Conservation (phyloP, 2,888 invertebrate genomes). For the Megamerina dolium region DNA sequence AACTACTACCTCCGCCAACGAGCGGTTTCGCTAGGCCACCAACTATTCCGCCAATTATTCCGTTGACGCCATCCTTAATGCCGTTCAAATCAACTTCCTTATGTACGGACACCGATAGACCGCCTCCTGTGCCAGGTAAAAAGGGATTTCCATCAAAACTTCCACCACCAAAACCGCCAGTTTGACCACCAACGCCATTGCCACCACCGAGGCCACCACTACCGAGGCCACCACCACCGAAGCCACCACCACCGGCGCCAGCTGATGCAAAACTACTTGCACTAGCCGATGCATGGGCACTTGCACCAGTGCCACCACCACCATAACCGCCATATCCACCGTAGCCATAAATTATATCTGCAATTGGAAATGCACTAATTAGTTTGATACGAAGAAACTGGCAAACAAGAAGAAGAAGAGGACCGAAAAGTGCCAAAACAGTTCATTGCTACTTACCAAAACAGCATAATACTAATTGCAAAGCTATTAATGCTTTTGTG, state of each 20-base stretch:
- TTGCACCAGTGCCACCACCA: conserved; percentile 18
- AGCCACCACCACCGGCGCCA: conserved; percentile 15
- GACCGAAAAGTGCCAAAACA: no score
- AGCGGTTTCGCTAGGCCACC: conserved; percentile 11
- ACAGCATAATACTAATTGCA: conserved; percentile 3
- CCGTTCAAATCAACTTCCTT: conserved; percentile 8
- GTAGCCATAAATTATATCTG: conserved; percentile 24
- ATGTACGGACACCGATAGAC: conserved; percentile 8
- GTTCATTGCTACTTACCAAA: conserved; percentile 11
- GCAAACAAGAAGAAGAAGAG: no score
- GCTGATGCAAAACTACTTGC: conserved; percentile 26
- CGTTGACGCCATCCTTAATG: conserved; percentile 1
- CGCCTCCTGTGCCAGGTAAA: conserved; percentile 12
- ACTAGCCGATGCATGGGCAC: conserved; percentile 25
- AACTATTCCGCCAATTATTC: conserved; percentile 14
- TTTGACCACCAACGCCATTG: conserved; percentile 20
- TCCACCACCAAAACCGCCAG: conserved; percentile 17
- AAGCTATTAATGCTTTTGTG: no score
- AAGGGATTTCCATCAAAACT: conserved; percentile 18
- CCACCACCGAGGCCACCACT: conserved; percentile 18
- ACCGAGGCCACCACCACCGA: conserved; percentile 19
- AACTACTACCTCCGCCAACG: conserved; percentile 1
- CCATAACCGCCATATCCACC: conserved; percentile 17
- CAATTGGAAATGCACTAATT: no score
- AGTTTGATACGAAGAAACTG: no score